A percentile compares a stretch with the other conserved stretches of the same genome.
These are phyloP conservation scores for Eudemis profundana DNA, from an alignment of 2,888 invertebrate species.

Conservation along the genomic window DNA sequence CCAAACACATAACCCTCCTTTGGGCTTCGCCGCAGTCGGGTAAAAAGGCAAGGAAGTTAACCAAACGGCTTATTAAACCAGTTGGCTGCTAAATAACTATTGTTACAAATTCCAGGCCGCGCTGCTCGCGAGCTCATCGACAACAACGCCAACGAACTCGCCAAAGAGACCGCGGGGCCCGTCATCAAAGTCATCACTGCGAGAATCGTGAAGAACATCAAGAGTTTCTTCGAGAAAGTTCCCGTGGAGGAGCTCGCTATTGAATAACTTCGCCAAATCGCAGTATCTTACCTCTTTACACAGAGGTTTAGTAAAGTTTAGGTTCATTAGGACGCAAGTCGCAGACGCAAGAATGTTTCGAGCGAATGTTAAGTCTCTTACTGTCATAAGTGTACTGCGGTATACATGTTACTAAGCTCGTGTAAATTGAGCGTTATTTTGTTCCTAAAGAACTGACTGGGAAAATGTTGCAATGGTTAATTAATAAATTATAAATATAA, in stretches of 20 bases:
- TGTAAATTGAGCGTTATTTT: background rate
- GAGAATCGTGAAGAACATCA: conserved; percentile 54
- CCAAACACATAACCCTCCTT: too few relatives aligned
- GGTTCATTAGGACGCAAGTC: too few relatives aligned
- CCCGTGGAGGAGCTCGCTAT: conserved; percentile 53
- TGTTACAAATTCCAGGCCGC: conserved; percentile 51
- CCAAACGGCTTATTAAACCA: too few relatives aligned
- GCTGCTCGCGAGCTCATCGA: conserved; percentile 58
- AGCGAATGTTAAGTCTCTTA: too few relatives aligned
- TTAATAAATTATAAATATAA: background rate
- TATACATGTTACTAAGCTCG: background rate
- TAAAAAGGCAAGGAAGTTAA: too few relatives aligned
- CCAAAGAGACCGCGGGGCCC: conserved; percentile 61
- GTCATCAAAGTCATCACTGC: conserved; percentile 56
- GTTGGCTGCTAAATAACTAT: background rate
- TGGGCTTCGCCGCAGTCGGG: too few relatives aligned
- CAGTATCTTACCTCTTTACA: background rate
- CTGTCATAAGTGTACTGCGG: too few relatives aligned
- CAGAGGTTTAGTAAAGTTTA: background rate
- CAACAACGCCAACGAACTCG: conserved; percentile 59
- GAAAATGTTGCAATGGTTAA: background rate
- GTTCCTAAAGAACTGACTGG: background rate
- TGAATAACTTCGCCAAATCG: conserved; percentile 39
- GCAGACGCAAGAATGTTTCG: too few relatives aligned
- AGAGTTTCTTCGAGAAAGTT: conserved; percentile 52